These are phyloP conservation scores for Cataglyphis hispanica DNA, from an alignment of 1,140 invertebrate genomes.

Conservation along the genomic window DNA sequence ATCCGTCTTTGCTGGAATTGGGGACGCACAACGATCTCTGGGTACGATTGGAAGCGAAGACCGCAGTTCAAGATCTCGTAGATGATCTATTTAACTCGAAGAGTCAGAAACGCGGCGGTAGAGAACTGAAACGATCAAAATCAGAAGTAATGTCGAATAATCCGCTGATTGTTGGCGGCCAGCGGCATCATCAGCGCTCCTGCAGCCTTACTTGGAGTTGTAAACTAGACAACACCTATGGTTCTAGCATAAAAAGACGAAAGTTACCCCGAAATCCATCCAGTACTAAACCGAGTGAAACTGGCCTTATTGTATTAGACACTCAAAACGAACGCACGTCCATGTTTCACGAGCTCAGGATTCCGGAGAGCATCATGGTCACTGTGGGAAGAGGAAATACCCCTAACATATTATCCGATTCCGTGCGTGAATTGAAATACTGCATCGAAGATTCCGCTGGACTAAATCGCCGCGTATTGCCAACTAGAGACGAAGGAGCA, in stretches of 20 bases:
- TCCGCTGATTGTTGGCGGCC: conserved; percentile 82
- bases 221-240: conserved; percentile 88
- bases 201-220: conserved; percentile 90
- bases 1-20: conserved; percentile 73
- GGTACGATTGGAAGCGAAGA: conserved; percentile 86
- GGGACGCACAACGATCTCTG: conserved; percentile 81
- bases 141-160: conserved; percentile 88
- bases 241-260: conserved; percentile 89
- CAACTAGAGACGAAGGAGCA: conserved; percentile 75
- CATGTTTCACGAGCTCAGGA: conserved; percentile 83
- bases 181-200: conserved; percentile 88
- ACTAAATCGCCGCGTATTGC: conserved; percentile 71
- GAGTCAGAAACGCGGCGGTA: conserved; percentile 81
- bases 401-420: conserved; percentile 78
- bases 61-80: conserved; percentile 87
- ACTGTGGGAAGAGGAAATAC: conserved; percentile 82
- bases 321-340: conserved; percentile 77
- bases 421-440: conserved; percentile 78
- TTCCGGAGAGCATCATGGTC: conserved; percentile 85
- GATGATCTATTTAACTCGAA: conserved; percentile 88
- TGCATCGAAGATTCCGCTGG: conserved; percentile 77
- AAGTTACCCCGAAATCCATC: conserved; percentile 87
- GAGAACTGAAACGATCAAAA: conserved; percentile 89
- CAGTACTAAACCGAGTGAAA: conserved; percentile 75
- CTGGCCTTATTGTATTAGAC: conserved; percentile 81